Conservation (phyloP, 2,113 vertebrate species). For the Ammodytes dubius region DNA sequence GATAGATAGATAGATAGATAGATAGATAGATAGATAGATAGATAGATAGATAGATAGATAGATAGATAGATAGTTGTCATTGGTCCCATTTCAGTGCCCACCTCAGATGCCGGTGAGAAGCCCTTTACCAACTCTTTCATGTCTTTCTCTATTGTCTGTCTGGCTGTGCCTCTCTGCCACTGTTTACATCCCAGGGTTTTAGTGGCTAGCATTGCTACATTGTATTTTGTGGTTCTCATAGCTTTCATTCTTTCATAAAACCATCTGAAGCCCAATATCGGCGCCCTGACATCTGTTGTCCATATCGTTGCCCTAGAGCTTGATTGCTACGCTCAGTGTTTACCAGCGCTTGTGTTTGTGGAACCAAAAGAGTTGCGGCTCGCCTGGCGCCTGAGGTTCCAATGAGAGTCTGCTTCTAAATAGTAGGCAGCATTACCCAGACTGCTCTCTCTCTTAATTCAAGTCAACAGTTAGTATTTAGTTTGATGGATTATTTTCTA, state of each 20-base stretch:
- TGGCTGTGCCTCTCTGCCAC: slow-evolving; percentile 48
- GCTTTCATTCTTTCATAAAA: slow-evolving; percentile 59
- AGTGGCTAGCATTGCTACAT: slow-evolving; percentile 50
- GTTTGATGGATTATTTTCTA: slow-evolving; percentile 3
- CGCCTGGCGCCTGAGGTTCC: slow-evolving; percentile 62
- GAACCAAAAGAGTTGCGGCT: slow-evolving; percentile 51
- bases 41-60: no score
- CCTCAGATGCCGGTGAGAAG: slow-evolving; percentile 43
- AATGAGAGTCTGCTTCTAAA: slow-evolving; percentile 60
- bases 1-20: no score
- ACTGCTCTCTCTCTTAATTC: slow-evolving; percentile 16
- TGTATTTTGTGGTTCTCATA: slow-evolving; percentile 57
- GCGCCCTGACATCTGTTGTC: slow-evolving; percentile 70
- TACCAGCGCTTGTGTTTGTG: slow-evolving; percentile 65
- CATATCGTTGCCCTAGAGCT: slow-evolving; percentile 64
- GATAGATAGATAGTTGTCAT: slow-evolving; percentile 7
- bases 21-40: no score
- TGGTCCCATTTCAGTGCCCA: slow-evolving; percentile 11
- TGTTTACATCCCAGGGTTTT: slow-evolving; percentile 63
- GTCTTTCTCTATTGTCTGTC: slow-evolving; percentile 49
- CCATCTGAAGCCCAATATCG: slow-evolving; percentile 61
- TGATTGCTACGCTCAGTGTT: slow-evolving; percentile 67
- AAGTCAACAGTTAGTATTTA: background rate
- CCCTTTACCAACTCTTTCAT: slow-evolving; percentile 36
- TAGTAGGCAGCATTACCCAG: slow-evolving; percentile 33